Percentiles rank a stretch among this genome's conserved stretches.
These are phyloP conservation scores for Tetropium fuscum DNA, from an alignment of 2,888 invertebrate species.

Conservation along the genomic window DNA sequence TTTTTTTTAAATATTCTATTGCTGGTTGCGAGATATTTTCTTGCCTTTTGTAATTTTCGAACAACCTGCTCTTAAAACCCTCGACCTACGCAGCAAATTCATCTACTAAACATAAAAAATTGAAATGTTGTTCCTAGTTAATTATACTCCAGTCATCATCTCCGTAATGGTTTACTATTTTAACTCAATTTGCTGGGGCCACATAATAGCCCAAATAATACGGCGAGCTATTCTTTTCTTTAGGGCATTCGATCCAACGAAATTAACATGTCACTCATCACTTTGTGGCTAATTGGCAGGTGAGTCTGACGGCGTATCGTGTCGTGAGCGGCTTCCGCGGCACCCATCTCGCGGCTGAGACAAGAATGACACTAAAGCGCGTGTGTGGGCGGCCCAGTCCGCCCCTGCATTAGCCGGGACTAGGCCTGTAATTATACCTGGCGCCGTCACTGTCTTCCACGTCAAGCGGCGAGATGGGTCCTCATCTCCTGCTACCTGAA, in stretches of 20 bases:
- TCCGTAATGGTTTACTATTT: constrained; percentile 14
- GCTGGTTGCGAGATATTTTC: too few relatives aligned
- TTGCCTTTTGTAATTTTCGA: too few relatives aligned
- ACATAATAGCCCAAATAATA: constrained; percentile 11
- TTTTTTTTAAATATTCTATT: too few relatives aligned
- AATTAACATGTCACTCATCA: constrained; percentile 39
- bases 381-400: constrained; percentile 53
- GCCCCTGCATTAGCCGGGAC: constrained; percentile 56
- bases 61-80: too few relatives aligned
- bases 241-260: constrained; percentile 20
- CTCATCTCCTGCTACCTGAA: constrained; percentile 35
- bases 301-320: constrained; percentile 26
- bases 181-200: constrained; percentile 14
- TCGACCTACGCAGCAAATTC: too few relatives aligned
- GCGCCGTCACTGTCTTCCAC: constrained; percentile 53
- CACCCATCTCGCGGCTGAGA: constrained; percentile 35
- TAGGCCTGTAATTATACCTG: constrained; percentile 53
- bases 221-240: constrained; percentile 7
- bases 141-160: too few relatives aligned
- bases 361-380: constrained; percentile 46
- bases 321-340: constrained; percentile 45
- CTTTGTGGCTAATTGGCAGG: constrained; percentile 40
- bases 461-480: constrained; percentile 45
- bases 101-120: too few relatives aligned
- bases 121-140: too few relatives aligned